These are phyloP conservation scores for Anneissia japonica DNA, from an alignment of 35 echinoderm and acorn worm species.

Conservation along the genomic window DNA sequence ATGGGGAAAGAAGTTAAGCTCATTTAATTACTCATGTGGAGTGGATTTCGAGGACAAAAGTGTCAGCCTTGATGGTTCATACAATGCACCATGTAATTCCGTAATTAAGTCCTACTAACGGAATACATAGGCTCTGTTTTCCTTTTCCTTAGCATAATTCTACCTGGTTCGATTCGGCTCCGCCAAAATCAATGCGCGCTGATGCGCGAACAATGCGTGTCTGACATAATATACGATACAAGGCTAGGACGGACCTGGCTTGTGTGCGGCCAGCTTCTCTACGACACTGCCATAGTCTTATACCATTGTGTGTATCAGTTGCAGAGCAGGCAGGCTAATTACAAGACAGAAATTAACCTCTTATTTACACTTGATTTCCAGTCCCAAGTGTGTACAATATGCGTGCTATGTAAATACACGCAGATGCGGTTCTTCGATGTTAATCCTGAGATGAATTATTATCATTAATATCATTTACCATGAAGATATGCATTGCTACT, in stretches of 20 bases:
- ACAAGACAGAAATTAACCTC: background rate
- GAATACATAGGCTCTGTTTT: background rate
- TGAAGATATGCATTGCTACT: background rate
- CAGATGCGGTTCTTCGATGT: background rate
- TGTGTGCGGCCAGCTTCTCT: no score
- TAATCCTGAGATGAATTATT: background rate
- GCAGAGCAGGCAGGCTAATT: background rate
- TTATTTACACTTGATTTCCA: background rate
- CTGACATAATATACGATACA: no score
- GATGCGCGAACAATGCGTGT: background rate
- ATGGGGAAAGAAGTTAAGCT: background rate
- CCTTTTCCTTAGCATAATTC: background rate
- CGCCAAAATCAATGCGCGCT: background rate
- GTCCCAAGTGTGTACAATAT: background rate
- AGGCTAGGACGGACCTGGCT: no score
- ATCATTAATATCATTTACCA: background rate
- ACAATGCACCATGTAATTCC: background rate
- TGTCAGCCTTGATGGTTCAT: background rate
- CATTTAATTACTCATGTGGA: background rate
- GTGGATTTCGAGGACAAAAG: background rate
- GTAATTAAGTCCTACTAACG: background rate
- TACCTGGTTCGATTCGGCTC: background rate
- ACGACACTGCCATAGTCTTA: background rate
- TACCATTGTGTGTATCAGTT: background rate
- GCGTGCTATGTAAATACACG: background rate